Evolutionary conservation across 2,113 vertebrate genomes (phyloP).

Genomic region (Regulus satrapa): DNA sequence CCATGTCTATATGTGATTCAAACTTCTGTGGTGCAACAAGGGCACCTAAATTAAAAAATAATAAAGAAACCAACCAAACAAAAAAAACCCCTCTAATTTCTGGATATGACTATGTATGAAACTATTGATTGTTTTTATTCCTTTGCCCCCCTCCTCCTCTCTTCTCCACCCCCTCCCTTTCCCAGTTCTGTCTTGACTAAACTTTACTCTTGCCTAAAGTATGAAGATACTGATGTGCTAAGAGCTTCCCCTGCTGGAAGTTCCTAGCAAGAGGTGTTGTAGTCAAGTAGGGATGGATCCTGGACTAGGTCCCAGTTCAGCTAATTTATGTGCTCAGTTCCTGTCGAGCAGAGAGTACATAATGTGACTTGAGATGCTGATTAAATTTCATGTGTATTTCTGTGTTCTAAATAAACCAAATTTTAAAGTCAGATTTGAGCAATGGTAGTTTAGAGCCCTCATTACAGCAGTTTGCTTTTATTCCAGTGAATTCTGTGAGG

Average conservation of each 20-base stretch:
- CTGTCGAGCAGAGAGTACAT: constrained; percentile 58
- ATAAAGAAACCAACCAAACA: background rate
- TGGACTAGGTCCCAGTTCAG: constrained; percentile 57
- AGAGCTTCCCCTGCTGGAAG: constrained; percentile 82
- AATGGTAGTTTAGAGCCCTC: constrained; percentile 63
- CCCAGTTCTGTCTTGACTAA: constrained; percentile 1
- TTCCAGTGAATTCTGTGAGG: constrained; percentile 68
- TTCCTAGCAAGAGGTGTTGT: constrained; percentile 66
- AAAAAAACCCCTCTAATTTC: background rate
- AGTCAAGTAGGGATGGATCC: constrained; percentile 49
- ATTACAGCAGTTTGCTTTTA: constrained; percentile 69
- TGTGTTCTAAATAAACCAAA: constrained; percentile 70
- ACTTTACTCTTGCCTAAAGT: constrained; percentile 17
- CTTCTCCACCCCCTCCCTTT: background rate
- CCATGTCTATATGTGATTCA: background rate
- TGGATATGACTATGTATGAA: background rate
- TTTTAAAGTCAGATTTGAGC: constrained; percentile 76
- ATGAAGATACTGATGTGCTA: constrained; percentile 63
- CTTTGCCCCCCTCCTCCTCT: background rate
- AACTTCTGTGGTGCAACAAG: background rate
- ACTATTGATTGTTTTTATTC: background rate
- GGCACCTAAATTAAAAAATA: background rate
- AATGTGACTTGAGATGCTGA: constrained; percentile 63
- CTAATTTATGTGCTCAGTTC: constrained; percentile 40
- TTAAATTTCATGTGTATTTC: constrained; percentile 69